Base-by-base conservation (phyloP, 2,888 invertebrate genomes). In the Plusia festucae region DNA sequence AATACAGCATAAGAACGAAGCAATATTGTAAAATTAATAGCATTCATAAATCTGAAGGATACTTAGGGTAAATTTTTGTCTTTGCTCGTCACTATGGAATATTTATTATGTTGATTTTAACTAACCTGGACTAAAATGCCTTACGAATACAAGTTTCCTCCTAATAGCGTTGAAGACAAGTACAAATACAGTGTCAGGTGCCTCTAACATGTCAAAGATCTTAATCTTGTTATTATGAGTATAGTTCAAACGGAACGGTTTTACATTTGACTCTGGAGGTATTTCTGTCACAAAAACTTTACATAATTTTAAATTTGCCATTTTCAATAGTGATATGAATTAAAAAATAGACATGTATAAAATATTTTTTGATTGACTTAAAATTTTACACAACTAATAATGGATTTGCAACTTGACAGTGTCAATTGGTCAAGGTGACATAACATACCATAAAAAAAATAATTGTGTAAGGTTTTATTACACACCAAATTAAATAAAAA, bases 91-190 rank as follows among this genome's bases (percentile, higher is more conserved):
- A 9, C 8, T 30, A 9, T 9, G 2, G 9, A 30, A 34, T 32
- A 22, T 0, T 30, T n/a, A n/a, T 30, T 30, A 30, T 9, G 30
- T 9, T 30, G 30, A 9, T 30, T 7, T 30, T 9, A 30, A 55
- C 73, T 76, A 22, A 97, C 97, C 97, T 82, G 99, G 99, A 70
- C 99, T 96, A 86, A 99, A 99, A 91, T 99, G 99, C 83, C 97
- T 97, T 0, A 99, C 99, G 84, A 99, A 96, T 0, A 99, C 95
- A 71, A 99, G 93, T 51, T 96, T 97, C 73, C 97, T 96, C 65
- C 97, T 94, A 5, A 96, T 96, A 18, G 96, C 95, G 88, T 99
- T 99, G 89, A 96, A 98, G 0, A 99, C 95, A 5, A 99, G 90
- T 61, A 99, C 97, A 16, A 97, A 96, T 7, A 99, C 98, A 90